Evolutionary conservation across 1,140 invertebrate species (phyloP), one percentile per base, ranked within the genome.

Genomic region (Drosophila oshimai): DNA sequence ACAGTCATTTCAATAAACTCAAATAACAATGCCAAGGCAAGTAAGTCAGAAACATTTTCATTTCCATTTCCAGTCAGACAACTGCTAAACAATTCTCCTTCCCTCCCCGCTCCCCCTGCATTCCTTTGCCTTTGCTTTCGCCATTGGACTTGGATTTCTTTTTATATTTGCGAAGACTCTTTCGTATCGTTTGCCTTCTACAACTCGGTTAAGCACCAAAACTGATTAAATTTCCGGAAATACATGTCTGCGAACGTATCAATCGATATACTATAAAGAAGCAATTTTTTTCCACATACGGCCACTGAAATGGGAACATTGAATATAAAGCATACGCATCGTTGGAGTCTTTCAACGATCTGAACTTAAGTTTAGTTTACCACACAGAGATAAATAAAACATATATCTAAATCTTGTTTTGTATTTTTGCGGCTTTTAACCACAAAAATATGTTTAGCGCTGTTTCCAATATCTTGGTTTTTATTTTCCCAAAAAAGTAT

Each of bases 221-320:
- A 79, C 57, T 84, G 80, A 84, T 83, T 78, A 84, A 83, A 84
- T 83, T 84, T 74, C 50, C 51, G 51, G 50, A 61, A 54, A 69
- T 73, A 49, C 61, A 46, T 61, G 64, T 65, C 55, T 49, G 60
- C 33, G 41, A 62, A 46, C 39, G 45, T 39, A 58, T 74, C 44
- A 64, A 75, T 84, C 64, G 70, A 80, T 71, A 84, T 70, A 26
- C 69, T 62, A 83, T 65, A 36, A 74, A 74, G 73, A 64, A 77
- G 54, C 37, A 44, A 53, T 65, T 83, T 42, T 49, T 62, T 31
- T 34, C 41, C 34, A 31, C 28, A 42, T 31, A 28, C 20, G 13
- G 33, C 9, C 24, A 34, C 0, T 4, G 18, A 41, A 12, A 62
- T 17, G 18, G 17, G n/a, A 64, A n/a, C 15, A 49, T 49, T 65